Conservation (phyloP, 2,888 invertebrate species). For the Quadriops clusia region DNA sequence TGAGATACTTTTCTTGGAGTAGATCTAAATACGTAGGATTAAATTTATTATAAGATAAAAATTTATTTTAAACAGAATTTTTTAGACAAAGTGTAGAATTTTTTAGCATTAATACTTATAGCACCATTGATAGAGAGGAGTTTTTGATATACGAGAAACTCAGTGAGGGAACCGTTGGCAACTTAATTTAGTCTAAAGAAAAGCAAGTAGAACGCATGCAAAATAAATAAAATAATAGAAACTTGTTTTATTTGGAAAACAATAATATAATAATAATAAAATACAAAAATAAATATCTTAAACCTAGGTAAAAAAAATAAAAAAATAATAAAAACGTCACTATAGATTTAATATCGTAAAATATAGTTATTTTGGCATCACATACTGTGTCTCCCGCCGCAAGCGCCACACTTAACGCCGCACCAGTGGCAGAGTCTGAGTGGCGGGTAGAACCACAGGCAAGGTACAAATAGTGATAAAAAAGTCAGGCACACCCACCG, state of each 20-base stretch:
- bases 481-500: conserved; percentile 81
- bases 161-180: no score
- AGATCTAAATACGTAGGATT: no score
- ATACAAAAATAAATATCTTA: background rate
- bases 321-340: background rate
- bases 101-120: no score
- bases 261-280: background rate
- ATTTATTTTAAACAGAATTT: no score
- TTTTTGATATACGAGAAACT: no score
- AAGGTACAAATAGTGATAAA: conserved; percentile 79
- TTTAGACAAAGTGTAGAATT: no score
- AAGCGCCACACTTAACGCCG: conserved; percentile 66
- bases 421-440: conserved; percentile 74
- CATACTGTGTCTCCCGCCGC: conserved; percentile 67
- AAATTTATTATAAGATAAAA: no score
- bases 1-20: no score
- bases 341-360: conserved; percentile 27
- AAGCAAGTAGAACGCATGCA: no score
- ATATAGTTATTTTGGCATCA: conserved; percentile 26
- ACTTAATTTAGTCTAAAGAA: no score
- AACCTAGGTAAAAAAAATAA: background rate
- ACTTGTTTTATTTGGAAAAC: background rate
- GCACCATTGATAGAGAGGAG: no score
- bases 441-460: conserved; percentile 88
- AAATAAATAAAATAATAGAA: no score